Evolutionary conservation across 2,113 vertebrate genomes (phyloP), one percentile per base, ranked within the genome.

Genomic region (Laterallus jamaicensis): DNA sequence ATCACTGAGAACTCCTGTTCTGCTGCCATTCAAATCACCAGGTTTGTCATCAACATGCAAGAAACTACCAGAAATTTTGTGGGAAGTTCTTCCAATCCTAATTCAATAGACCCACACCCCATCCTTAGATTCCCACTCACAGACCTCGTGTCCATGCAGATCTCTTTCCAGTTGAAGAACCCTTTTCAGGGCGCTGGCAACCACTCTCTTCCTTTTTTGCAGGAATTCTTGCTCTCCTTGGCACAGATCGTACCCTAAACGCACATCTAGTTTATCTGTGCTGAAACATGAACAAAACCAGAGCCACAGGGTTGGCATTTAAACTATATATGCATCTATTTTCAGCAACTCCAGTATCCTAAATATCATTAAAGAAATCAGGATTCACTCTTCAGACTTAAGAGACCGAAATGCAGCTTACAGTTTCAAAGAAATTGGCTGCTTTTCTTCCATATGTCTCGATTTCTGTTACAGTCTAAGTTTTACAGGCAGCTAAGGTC

Each of bases 221-320:
- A 99, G 90, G 95, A 98, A 99, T 21, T 92, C 94, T 37, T 98
- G 98, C 90, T 99, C 99, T 82, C 97, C 96, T 1, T 35, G 49
- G 42, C 98, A 98, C 37, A 98, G 97, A 73, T 97, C 96, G 4
- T 98, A 98, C 47, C 98, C 98, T 64, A 99, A 96, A 31, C 98
- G 98, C 70, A 99, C 98, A 4, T 98, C 97, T 29, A 98, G 87
- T 4, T 93, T 93, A 62, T 95, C 92, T 52, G 96, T 37, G 85
- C 98, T 99, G 94, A 55, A 95, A 94, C 24, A 95, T 6, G 89
- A 83, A 92, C 22, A 91, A 91, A 93, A 28, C 26, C 68, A 88
- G 84, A 88, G 31, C 20, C 21, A 55, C 7, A 25, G 42, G 52
- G 31, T 1, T 75, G 31, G 10, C 58, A 26, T 54, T 88, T 71